Evolutionary conservation across 1,140 invertebrate genomes (phyloP).

Genomic region (Apis mellifera): DNA sequence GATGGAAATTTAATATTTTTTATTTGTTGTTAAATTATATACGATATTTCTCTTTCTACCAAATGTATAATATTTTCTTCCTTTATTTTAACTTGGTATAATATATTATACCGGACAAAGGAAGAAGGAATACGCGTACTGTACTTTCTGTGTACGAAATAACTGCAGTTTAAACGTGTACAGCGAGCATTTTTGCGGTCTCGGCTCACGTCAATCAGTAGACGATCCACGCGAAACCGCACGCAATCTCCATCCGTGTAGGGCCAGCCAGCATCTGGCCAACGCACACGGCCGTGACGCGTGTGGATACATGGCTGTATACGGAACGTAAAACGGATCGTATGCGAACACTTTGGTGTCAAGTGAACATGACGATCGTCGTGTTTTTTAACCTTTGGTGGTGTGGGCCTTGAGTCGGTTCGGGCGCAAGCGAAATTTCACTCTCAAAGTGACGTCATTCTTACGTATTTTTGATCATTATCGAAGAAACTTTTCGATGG

Average conservation of each 20-base stretch:
- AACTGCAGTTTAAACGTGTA: conserved; percentile 49
- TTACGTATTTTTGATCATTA: no score
- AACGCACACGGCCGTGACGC: conserved; percentile 33
- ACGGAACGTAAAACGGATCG: conserved; percentile 15
- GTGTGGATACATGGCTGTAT: neutral
- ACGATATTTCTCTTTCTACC: no score
- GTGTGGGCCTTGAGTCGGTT: no score
- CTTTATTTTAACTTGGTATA: neutral
- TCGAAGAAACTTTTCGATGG: no score
- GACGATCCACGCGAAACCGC: conserved; percentile 62
- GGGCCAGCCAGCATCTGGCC: conserved; percentile 38
- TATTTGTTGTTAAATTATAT: no score
- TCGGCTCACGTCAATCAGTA: conserved; percentile 61
- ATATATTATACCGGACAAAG: neutral
- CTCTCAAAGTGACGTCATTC: no score
- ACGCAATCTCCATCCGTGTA: conserved; percentile 63
- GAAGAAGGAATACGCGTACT: neutral
- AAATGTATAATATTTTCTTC: no score
- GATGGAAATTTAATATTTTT: no score
- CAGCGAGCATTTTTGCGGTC: conserved; percentile 62
- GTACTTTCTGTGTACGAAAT: conserved; percentile 31
- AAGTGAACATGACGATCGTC: conserved; percentile 15
- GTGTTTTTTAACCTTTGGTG: neutral
- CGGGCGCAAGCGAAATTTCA: no score
- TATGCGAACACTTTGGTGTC: conserved; percentile 1